Evolutionary conservation across 2,888 invertebrate genomes (phyloP).

Genomic region (Seladonia tumulorum): DNA sequence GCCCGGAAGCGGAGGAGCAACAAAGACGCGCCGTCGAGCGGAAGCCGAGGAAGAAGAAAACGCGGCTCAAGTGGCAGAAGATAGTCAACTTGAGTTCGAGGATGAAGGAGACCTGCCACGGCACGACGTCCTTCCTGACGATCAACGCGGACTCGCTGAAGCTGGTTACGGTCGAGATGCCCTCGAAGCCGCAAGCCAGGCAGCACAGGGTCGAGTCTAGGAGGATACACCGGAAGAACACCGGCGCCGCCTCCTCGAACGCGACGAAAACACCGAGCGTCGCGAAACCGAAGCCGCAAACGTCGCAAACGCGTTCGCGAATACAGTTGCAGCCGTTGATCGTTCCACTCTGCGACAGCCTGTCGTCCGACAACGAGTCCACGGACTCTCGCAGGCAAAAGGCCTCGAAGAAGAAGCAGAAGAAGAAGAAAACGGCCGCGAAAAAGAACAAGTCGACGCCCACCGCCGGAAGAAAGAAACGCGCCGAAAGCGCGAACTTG

Average conservation of each 20-base stretch:
- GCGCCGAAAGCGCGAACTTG: conserved; percentile 67
- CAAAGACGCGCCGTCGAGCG: conserved; percentile 56
- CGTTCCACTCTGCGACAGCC: conserved; percentile 69
- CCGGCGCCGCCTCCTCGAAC: background rate
- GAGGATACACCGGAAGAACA: conserved; percentile 38
- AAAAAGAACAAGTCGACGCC: conserved; percentile 68
- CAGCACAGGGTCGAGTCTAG: conserved; percentile 76
- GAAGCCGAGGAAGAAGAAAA: conserved; percentile 76
- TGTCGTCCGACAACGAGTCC: conserved; percentile 57
- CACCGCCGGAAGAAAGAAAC: conserved; percentile 67
- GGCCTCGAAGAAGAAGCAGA: conserved; percentile 71
- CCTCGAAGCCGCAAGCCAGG: conserved; percentile 68
- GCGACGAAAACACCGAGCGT: conserved; percentile 8
- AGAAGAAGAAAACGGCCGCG: conserved; percentile 67
- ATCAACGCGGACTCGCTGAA: conserved; percentile 77
- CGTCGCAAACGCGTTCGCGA: conserved; percentile 22
- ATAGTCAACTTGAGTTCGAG: conserved; percentile 67
- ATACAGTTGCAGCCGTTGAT: conserved; percentile 45
- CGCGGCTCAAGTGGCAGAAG: conserved; percentile 74
- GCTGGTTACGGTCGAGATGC: conserved; percentile 55
- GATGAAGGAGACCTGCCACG: conserved; percentile 48
- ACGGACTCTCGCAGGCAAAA: conserved; percentile 61
- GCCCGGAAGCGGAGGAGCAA: conserved; percentile 21
- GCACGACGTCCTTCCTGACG: conserved; percentile 54
- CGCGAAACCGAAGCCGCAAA: conserved; percentile 45